Base-by-base conservation (phyloP, 2,113 vertebrate species). In the Lophius piscatorius region DNA sequence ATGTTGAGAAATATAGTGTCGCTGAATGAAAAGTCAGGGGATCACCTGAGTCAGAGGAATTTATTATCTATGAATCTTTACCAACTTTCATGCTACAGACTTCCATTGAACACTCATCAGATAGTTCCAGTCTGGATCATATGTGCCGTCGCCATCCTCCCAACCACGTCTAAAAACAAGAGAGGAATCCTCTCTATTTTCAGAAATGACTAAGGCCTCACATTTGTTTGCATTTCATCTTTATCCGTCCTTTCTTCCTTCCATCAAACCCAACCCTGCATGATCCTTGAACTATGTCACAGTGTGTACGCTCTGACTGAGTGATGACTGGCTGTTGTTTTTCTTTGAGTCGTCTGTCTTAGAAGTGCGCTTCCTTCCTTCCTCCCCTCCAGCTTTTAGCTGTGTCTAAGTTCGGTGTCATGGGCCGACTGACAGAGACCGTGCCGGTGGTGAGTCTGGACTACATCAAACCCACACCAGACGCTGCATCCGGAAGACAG, bases 401-500 rank as follows among this genome's bases (percentile, higher is more conserved):
- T 77, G 41, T 61, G 63, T 77, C 65, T 76, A 76, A 67, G 75
- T 69, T 65, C 58, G n/a, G 44, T 80, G 75, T 81, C 60, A 48
- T 49, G 59, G 12, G 58, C 74, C 69, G 51, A 70, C 55, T 65
- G 76, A 60, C 78, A 46, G 78, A 78, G 46, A 76, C 9, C 6
- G 31, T 55, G 59, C 71, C 33, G 36, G 51, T 31, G 52, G 47
- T 46, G 60, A 63, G 76, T 72, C 85, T 86, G 84, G 73, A 75
- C 70, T 83, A 70, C 75, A 84, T 89, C 85, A 87, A 87, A 76
- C 63, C 13, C 55, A 26, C 52, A 58, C 61, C 80, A 85, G 78
- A 80, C 64, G 17, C 72, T 74, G 50, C 63, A 57, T 70, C 78
- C 79, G 86, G 87, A 88, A 89, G 84, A 84, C 70, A 45, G 40